Conservation (phyloP, 2,797 vertebrate species). For the Prunella strophiata region DNA sequence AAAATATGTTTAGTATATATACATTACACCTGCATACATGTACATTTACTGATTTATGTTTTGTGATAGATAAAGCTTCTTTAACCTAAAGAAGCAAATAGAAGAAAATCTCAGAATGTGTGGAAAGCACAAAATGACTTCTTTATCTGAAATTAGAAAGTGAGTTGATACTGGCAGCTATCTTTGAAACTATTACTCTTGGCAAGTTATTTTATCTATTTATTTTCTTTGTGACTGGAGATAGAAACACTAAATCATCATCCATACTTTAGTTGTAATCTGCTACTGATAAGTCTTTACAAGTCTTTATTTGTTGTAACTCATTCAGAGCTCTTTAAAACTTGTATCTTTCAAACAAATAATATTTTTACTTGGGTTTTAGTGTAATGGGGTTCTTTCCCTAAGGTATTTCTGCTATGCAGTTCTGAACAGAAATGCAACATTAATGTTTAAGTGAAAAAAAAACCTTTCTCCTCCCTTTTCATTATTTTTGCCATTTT, state of each 20-base stretch:
- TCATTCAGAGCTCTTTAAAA: neutral
- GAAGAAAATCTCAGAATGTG: neutral
- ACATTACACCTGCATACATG: neutral
- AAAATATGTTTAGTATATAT: neutral
- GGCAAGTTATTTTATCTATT: neutral
- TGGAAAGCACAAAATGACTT: neutral
- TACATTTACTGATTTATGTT: neutral
- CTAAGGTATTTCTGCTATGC: neutral
- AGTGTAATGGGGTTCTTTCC: neutral
- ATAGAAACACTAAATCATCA: neutral
- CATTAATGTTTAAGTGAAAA: neutral
- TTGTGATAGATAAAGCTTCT: neutral
- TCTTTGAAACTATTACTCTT: neutral
- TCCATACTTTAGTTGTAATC: neutral
- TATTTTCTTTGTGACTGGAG: neutral
- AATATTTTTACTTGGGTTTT: neutral
- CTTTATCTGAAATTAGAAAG: conserved; percentile 8
- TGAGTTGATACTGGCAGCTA: neutral
- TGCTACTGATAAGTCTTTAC: neutral
- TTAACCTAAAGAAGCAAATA: neutral
- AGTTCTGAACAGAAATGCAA: neutral
- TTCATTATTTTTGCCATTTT: neutral
- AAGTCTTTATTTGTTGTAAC: neutral
- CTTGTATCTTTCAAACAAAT: neutral
- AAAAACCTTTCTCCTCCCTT: neutral